Conservation (phyloP, 2,888 invertebrate species). For the Aricia artaxerxes region DNA sequence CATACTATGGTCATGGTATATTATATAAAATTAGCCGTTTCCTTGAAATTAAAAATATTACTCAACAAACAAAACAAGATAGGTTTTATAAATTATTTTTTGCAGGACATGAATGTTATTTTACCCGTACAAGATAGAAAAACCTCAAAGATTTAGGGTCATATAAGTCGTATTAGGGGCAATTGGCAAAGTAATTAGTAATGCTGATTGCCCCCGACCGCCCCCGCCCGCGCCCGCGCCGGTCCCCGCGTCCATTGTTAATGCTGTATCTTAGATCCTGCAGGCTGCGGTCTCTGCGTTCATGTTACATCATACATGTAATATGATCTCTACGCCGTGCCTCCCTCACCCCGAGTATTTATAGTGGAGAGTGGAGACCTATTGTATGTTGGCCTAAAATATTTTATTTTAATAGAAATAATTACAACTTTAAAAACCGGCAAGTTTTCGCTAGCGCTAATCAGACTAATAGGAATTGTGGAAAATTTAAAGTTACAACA, state of each 20-base stretch:
- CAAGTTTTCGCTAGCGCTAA: too few relatives aligned
- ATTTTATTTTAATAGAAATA: neutral
- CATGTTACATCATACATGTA: neutral
- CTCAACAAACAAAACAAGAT: too few relatives aligned
- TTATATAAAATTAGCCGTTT: too few relatives aligned
- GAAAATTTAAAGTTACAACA: neutral
- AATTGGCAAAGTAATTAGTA: neutral
- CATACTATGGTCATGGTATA: neutral
- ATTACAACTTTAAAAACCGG: neutral
- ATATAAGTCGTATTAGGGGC: neutral
- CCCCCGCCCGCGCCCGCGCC: neutral
- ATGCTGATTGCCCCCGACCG: neutral
- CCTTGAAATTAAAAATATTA: too few relatives aligned
- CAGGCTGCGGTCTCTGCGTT: neutral
- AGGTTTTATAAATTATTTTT: too few relatives aligned
- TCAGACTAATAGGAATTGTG: too few relatives aligned
- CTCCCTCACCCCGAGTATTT: neutral
- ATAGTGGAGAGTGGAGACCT: neutral
- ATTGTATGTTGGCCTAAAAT: neutral
- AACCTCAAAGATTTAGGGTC: too few relatives aligned
- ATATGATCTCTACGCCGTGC: neutral
- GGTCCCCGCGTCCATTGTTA: neutral
- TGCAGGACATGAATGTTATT: too few relatives aligned
- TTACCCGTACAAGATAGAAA: too few relatives aligned
- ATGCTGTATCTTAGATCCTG: neutral